phyloP scores from a whole-genome alignment of 2,888 invertebrate species.

The Coleophora deauratella region DNA sequence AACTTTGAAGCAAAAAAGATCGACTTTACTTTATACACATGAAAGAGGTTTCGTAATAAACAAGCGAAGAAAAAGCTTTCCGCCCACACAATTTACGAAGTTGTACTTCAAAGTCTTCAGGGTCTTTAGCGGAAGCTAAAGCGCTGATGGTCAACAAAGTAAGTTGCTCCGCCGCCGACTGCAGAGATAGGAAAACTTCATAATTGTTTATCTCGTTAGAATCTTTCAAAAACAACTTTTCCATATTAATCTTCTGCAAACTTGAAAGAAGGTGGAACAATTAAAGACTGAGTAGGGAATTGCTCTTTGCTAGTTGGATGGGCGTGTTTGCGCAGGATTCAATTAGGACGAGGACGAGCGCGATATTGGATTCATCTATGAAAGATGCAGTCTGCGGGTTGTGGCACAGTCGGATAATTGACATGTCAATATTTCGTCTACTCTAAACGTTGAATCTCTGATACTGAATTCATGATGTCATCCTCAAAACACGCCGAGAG shows the following conservation, averaged over 20 bases:
- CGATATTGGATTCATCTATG: slow-evolving; percentile 33
- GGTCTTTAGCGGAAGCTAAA: slow-evolving; percentile 43
- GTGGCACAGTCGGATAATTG: slow-evolving; percentile 39
- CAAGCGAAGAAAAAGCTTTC: slow-evolving; percentile 50
- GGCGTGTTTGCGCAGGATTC: slow-evolving; percentile 50
- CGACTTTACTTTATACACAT: slow-evolving; percentile 36
- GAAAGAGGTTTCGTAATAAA: slow-evolving; percentile 65
- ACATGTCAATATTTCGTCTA: slow-evolving; percentile 41
- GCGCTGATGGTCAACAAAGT: slow-evolving; percentile 63
- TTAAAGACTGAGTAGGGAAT: background rate
- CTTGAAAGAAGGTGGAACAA: slow-evolving; percentile 14
- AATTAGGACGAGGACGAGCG: slow-evolving; percentile 32
- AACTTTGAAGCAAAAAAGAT: too few species aligned
- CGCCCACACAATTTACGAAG: slow-evolving; percentile 54
- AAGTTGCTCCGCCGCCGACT: slow-evolving; percentile 35
- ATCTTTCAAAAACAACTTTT: slow-evolving; percentile 33
- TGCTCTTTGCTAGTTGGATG: slow-evolving; percentile 10
- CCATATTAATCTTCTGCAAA: slow-evolving; percentile 30
- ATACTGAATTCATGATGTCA: too few species aligned
- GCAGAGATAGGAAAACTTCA: slow-evolving; percentile 45
- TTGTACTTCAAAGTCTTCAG: slow-evolving; percentile 56
- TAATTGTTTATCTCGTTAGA: slow-evolving; percentile 41
- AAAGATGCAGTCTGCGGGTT: slow-evolving; percentile 20
- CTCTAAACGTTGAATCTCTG: too few species aligned
- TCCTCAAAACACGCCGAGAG: too few species aligned